Evolutionary conservation across 2,797 vertebrate species (phyloP).

Genomic region (Pangasius macronema): DNA sequence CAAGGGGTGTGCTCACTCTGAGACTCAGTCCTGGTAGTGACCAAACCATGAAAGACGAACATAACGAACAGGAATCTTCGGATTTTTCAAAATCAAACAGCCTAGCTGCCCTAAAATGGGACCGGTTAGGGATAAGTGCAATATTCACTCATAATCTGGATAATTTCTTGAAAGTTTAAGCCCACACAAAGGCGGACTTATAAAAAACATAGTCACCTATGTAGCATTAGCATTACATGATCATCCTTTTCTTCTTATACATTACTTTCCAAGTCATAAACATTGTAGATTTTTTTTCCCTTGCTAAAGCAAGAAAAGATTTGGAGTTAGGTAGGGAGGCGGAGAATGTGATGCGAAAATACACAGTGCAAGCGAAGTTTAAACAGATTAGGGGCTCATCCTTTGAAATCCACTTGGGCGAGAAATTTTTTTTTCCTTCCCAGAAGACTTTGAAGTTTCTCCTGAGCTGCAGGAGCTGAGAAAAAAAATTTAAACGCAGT

Average conservation of each 20-base stretch:
- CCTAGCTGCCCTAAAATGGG: slow-evolving; percentile 49
- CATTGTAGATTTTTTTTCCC: slow-evolving; percentile 26
- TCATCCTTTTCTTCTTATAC: slow-evolving; percentile 50
- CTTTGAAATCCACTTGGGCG: slow-evolving; percentile 71
- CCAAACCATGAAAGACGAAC: slow-evolving; percentile 47
- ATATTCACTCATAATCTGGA: not conserved
- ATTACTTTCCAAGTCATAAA: slow-evolving; percentile 28
- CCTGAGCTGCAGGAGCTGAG: slow-evolving; percentile 47
- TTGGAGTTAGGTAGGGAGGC: slow-evolving; percentile 24
- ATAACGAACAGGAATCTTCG: slow-evolving; percentile 50
- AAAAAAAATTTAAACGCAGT: slow-evolving; percentile 69
- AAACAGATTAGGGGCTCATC: slow-evolving; percentile 77
- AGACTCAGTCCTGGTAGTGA: slow-evolving; percentile 4
- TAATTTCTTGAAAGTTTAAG: not conserved
- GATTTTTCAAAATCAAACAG: slow-evolving; percentile 40
- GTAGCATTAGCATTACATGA: slow-evolving; percentile 50
- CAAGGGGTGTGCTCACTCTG: slow-evolving; percentile 18
- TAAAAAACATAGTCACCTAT: not conserved
- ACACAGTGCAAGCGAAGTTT: slow-evolving; percentile 74
- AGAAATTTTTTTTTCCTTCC: slow-evolving; percentile 25
- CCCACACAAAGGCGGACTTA: not conserved
- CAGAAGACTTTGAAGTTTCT: slow-evolving; percentile 69
- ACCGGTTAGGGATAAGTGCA: not conserved
- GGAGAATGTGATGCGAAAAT: slow-evolving; percentile 62
- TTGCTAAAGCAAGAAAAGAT: slow-evolving; percentile 52